These are phyloP conservation scores for Aproaerema taeniolella DNA, from an alignment of 2,888 invertebrate genomes.

Conservation along the genomic window DNA sequence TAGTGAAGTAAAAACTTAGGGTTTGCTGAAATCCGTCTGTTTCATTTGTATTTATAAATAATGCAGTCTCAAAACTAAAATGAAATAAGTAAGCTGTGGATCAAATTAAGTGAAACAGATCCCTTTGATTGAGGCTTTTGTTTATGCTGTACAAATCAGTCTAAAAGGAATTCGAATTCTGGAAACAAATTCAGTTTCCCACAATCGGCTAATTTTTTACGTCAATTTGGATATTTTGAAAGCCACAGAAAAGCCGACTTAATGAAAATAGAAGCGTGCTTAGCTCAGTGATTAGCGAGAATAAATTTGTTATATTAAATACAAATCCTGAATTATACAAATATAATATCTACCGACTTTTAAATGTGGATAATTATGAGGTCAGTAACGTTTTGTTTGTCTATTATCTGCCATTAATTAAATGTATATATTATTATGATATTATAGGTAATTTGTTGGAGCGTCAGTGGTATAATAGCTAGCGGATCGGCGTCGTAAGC, in stretches of 20 bases:
- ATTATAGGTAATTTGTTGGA: too few species aligned
- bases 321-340: neutral
- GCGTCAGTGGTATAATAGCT: too few species aligned
- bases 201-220: constrained; percentile 25
- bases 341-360: neutral
- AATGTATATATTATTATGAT: too few species aligned
- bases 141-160: constrained; percentile 22
- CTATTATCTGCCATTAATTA: too few species aligned
- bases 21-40: too few species aligned
- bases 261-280: constrained; percentile 16
- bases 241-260: neutral
- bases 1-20: too few species aligned
- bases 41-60: too few species aligned
- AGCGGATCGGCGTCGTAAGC: too few species aligned
- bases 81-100: constrained; percentile 19
- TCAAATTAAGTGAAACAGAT: constrained; percentile 23
- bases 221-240: too few species aligned
- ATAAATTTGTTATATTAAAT: neutral
- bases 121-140: constrained; percentile 27
- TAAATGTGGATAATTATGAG: too few species aligned
- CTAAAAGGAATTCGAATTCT: constrained; percentile 26
- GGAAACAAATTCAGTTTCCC: constrained; percentile 27
- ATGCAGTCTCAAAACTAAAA: too few species aligned
- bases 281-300: constrained; percentile 1
- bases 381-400: too few species aligned